A percentile compares a stretch with the other conserved stretches of the same genome.
Evolutionary conservation across 2,888 invertebrate genomes (phyloP).

Genomic region (Cheilosia grossa): DNA sequence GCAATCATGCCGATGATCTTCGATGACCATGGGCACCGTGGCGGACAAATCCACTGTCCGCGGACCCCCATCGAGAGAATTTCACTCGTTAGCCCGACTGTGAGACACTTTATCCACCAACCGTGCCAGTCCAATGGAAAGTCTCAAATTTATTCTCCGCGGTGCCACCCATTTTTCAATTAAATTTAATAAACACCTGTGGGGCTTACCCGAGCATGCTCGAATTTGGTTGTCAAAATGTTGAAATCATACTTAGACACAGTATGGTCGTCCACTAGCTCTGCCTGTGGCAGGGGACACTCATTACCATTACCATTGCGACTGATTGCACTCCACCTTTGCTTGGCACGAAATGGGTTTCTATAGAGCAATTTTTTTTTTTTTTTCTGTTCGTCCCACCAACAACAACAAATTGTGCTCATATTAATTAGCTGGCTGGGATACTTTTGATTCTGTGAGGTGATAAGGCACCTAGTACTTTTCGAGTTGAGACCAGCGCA

Average conservation of each 20-base stretch:
- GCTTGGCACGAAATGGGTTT: slow-evolving; percentile 39
- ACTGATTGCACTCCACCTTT: slow-evolving; percentile 50
- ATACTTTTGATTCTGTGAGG: slow-evolving; percentile 54
- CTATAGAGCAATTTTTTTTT: slow-evolving; percentile 14
- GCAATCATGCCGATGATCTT: slow-evolving; percentile 22
- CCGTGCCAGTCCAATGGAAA: slow-evolving; percentile 6
- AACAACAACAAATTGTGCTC: slow-evolving; percentile 29
- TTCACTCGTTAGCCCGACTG: slow-evolving; percentile 28
- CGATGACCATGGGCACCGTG: slow-evolving; percentile 42
- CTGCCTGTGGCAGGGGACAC: slow-evolving; percentile 20
- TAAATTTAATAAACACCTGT: slow-evolving; percentile 70
- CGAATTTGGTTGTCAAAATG: slow-evolving; percentile 65
- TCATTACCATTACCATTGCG: slow-evolving; percentile 24
- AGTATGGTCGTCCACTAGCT: slow-evolving; percentile 16
- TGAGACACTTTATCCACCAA: neutral
- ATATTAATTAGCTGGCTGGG: slow-evolving; percentile 58
- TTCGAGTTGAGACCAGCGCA: slow-evolving; percentile 15
- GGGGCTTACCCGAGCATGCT: slow-evolving; percentile 52
- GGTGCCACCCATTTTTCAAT: slow-evolving; percentile 68
- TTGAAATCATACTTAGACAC: slow-evolving; percentile 62
- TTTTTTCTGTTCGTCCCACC: slow-evolving; percentile 31
- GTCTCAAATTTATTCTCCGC: slow-evolving; percentile 49
- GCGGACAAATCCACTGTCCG: slow-evolving; percentile 20
- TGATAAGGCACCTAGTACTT: slow-evolving; percentile 41
- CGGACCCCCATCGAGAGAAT: slow-evolving; percentile 23